Evolutionary conservation across 2,888 invertebrate species (phyloP).

Genomic region (Mesochorus sp.): DNA sequence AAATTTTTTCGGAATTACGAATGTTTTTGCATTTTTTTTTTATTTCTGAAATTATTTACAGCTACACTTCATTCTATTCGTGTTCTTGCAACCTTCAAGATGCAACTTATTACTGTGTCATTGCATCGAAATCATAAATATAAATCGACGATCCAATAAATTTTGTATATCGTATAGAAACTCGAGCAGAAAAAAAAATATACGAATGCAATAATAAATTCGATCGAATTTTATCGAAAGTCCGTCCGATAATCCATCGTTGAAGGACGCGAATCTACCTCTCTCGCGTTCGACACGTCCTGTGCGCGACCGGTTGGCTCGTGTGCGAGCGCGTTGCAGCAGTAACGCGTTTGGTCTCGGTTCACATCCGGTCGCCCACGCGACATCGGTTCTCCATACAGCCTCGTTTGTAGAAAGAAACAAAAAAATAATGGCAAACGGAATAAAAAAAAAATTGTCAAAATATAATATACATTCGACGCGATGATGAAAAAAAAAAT

Average conservation of each 20-base stretch:
- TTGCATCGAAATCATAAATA: not conserved
- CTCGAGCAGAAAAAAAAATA: too few relatives aligned
- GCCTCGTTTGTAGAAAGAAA: conserved; percentile 21
- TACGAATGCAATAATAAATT: not conserved
- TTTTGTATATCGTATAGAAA: too few relatives aligned
- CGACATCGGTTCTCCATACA: conserved; percentile 52
- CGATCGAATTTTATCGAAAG: conserved; percentile 10
- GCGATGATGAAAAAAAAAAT: not conserved
- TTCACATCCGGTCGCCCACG: conserved; percentile 78
- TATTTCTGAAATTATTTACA: too few relatives aligned
- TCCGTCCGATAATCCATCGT: conserved; percentile 35
- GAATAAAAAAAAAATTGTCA: not conserved
- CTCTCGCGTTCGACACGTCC: conserved; percentile 31
- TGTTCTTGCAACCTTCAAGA: too few relatives aligned
- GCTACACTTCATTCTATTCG: too few relatives aligned
- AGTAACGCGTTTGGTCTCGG: conserved; percentile 58
- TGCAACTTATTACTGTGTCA: too few relatives aligned
- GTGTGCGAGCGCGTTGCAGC: conserved; percentile 37
- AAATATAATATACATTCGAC: too few relatives aligned
- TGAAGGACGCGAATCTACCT: conserved; percentile 46
- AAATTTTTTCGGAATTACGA: too few relatives aligned
- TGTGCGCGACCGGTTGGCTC: conserved; percentile 42
- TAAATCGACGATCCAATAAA: not conserved
- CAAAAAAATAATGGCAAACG: not conserved
- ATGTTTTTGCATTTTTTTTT: too few relatives aligned